phyloP scores from a whole-genome alignment of 2,113 vertebrate species.

The Glaucomys volans region DNA sequence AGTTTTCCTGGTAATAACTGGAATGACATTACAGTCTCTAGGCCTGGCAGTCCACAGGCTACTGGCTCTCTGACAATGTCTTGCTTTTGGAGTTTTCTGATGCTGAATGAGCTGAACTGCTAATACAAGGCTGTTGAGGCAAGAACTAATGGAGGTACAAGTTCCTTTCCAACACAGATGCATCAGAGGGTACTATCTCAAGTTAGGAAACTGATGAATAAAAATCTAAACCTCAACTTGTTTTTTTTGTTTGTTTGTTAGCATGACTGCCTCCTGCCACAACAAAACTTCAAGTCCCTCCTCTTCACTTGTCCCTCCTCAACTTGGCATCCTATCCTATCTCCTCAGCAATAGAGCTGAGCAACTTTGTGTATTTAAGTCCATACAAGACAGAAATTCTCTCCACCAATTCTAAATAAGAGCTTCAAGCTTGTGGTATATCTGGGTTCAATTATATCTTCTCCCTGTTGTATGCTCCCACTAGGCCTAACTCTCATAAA shows the following conservation, averaged over 20 bases:
- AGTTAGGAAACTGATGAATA: not conserved
- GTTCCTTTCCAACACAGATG: not conserved
- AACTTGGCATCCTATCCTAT: rapidly evolving
- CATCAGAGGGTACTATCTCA: not conserved
- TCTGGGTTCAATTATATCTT: not conserved
- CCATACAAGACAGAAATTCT: rapidly evolving
- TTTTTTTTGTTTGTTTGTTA: constrained; percentile 20
- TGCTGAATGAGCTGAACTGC: not conserved
- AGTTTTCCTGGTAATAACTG: not conserved
- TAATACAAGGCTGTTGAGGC: not conserved
- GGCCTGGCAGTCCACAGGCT: not conserved
- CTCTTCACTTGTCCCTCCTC: not conserved
- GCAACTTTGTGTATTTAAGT: not conserved
- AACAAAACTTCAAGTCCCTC: not conserved
- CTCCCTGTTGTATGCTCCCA: not conserved
- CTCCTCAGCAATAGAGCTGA: not conserved
- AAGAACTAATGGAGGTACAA: not conserved
- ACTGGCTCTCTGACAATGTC: not conserved
- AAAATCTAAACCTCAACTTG: not conserved
- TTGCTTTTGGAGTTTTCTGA: not conserved
- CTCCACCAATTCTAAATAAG: not conserved
- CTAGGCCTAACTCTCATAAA: not conserved
- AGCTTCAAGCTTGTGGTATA: not conserved
- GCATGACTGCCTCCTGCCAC: not conserved
- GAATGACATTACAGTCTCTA: rapidly evolving